Evolutionary conservation across 2,888 invertebrate species (phyloP), one percentile per base, ranked within the genome.

Genomic region (Trichogramma evanescens): DNA sequence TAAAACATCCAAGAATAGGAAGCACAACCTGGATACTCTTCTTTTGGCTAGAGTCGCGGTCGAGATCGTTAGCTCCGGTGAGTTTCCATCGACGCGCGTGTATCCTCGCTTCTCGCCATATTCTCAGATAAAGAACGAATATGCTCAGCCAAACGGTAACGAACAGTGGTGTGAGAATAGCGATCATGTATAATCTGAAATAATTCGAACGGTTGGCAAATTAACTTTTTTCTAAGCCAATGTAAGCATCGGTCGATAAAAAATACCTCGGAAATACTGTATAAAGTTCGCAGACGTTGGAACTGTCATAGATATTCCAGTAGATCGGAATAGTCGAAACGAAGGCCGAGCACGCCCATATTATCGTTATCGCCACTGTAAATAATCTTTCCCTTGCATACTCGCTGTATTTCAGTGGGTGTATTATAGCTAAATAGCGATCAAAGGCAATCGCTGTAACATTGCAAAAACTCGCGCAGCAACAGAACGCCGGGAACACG

Each of bases 21-120:
- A 90, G 80, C 61, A 90, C 89, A 63, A 91, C 88, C 89, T 89
- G 82, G 65, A 89, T 84, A 65, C 88, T 88, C 79, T 88, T 89
- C 82, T 88, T 87, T 73, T 89, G 88, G 53, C 66, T 68, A 50
- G 74, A 66, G 10, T 82, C 81, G 6, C 82, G 76, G 38, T 82
- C 82, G 6, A 82, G 76, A 38, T 82, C 82, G 60, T 74, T 69
- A 67, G 82, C 81, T 72, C 83, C 84, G 51, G 82, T 82, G 69
- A 83, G 82, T 49, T 87, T 82, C 76, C 89, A 80, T 63, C 89
- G 82, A 66, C 84, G 83, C 26, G 86, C 86, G 74, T 91, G 89
- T 68, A 84, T 86, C 4, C 85, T 82, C 1, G 91, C 90, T 75
- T 89, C 90, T 43, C 85, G 82, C 86, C 89, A 89, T 71, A 91